Base-by-base conservation (phyloP, 2,113 vertebrate species). In the Cacatua alba region DNA sequence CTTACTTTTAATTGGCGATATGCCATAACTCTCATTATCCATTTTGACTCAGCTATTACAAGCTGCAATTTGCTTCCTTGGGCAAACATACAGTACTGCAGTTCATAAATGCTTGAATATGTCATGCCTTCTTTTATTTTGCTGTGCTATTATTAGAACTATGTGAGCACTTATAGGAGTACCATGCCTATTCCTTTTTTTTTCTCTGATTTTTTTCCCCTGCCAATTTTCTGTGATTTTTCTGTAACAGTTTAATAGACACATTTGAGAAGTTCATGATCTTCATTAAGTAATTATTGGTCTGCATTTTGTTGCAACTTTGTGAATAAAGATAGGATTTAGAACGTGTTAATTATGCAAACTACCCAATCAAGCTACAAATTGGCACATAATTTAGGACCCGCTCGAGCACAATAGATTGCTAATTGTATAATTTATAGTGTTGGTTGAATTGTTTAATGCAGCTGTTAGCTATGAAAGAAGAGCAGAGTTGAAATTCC, bases 271-370 rank as follows among this genome's bases (percentile, higher is more conserved):
- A 77, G 19, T 26, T 86, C 8, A 29, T 24, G 4, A 53, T 51
- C 64, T 62, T 62, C 33, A 65, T 62, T 51, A 71, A 65, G 15
- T 23, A 83, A 60, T 55, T 83, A 15, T 57, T 55, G 26, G 19
- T 48, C 68, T 78, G 43, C 39, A 57, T 20, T 49, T 46, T 74
- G 16, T 53, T 67, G 43, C 12, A 63, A 49, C 18, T 86, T 68
- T 39, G 13, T 81, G 43, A 82, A 39, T 26, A 93, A 91, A 74
- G 69, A 75, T n/a, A 77, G 29, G 70, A 75, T 81, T 83, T 64
- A 63, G 82, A 89, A 80, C 29, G 16, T 33, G 8, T 65, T 83
- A 78, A 92, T 86, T 93, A 95, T 71, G 48, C 48, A 78, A 95
- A 68, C 48, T 81, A 57, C 23, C 17, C 57, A 86, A 91, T 88